These are phyloP conservation scores for Caerostris extrusa DNA, from an alignment of 1,140 invertebrate genomes.

Conservation along the genomic window DNA sequence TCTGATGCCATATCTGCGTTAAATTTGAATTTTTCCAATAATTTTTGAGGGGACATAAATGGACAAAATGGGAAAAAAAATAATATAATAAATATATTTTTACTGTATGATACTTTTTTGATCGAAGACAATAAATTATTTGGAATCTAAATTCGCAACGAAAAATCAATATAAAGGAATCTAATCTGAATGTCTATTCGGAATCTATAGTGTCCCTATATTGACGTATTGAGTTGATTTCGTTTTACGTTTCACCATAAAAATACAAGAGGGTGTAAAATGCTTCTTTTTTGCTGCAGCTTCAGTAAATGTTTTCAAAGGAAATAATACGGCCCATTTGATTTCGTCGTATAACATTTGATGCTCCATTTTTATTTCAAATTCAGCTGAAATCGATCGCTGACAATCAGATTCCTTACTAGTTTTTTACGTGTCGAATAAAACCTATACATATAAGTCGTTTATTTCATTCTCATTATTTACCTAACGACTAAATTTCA, in stretches of 20 bases:
- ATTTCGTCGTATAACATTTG: constrained; percentile 35
- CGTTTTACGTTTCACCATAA: neutral
- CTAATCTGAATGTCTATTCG: neutral
- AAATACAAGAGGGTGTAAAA: constrained; percentile 32
- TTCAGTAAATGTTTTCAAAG: constrained; percentile 24
- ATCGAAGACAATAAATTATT: neutral
- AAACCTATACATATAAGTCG: too few relatives aligned
- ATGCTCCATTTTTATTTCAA: constrained; percentile 12
- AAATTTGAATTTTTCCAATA: too few relatives aligned
- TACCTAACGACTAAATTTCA: too few relatives aligned
- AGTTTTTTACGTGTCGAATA: too few relatives aligned
- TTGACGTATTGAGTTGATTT: constrained; percentile 14
- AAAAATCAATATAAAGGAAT: neutral
- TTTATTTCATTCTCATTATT: too few relatives aligned
- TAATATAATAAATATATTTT: neutral
- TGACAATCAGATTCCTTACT: neutral
- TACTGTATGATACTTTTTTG: neutral
- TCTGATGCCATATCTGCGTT: too few relatives aligned
- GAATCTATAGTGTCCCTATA: neutral
- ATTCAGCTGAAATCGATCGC: constrained; percentile 14
- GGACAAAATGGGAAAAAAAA: too few relatives aligned
- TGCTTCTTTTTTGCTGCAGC: constrained; percentile 6
- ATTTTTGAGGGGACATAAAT: too few relatives aligned
- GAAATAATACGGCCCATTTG: constrained; percentile 1
- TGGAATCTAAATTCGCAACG: neutral